Percentiles rank a stretch among this genome's conserved stretches.
phyloP scores from a whole-genome alignment of 2,888 invertebrate genomes.

The Euclidia mi region DNA sequence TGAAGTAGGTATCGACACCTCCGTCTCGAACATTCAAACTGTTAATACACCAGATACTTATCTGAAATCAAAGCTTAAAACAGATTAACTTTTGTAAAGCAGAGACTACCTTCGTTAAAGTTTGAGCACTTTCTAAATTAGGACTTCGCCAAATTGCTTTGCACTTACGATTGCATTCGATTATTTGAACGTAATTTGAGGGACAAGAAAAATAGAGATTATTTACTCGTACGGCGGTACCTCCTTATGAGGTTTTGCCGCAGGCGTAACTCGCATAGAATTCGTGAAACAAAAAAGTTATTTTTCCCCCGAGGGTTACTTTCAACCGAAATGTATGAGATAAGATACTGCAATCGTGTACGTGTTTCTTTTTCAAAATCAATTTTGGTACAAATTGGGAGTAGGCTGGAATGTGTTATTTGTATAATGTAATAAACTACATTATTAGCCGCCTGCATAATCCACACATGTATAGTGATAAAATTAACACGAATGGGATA shows the following conservation, averaged over 20 bases:
- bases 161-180: conserved; percentile 28
- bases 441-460: background rate
- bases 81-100: conserved; percentile 43
- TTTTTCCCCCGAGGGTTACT: conserved; percentile 36
- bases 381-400: no score
- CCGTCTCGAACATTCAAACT: conserved; percentile 40
- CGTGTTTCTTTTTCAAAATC: no score
- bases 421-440: conserved; percentile 27
- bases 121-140: conserved; percentile 29
- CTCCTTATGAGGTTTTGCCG: conserved; percentile 31
- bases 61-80: conserved; percentile 48
- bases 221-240: conserved; percentile 13
- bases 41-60: conserved; percentile 45
- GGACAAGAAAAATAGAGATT: conserved; percentile 6
- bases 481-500: background rate
- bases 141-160: no score
- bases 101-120: conserved; percentile 39
- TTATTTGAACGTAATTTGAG: conserved; percentile 15
- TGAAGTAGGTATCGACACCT: conserved; percentile 41
- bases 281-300: conserved; percentile 45
- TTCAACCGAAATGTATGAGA: conserved; percentile 35
- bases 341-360: conserved; percentile 44
- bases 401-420: conserved; percentile 21
- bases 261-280: conserved; percentile 31
- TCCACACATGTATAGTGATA: background rate